Percentiles rank a stretch among this genome's conserved stretches.
Conservation (phyloP, 2,888 invertebrate genomes). For the Zygogramma bicolorata region DNA sequence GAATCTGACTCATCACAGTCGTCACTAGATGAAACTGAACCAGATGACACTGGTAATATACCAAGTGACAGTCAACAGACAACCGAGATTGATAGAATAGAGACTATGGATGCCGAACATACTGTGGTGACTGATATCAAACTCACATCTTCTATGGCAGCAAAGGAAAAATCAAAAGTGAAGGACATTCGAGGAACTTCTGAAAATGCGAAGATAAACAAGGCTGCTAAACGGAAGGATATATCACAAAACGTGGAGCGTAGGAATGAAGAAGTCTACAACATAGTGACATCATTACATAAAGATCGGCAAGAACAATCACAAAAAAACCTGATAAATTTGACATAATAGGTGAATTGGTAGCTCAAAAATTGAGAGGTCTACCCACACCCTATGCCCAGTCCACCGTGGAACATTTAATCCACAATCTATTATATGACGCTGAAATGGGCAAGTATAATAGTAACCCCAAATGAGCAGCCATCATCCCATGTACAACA, state of each 20-base stretch:
- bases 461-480: conserved; percentile 17
- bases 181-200: not conserved
- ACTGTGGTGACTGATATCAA: conserved; percentile 25
- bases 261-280: conserved; percentile 24
- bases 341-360: conserved; percentile 21
- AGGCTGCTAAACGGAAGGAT: conserved; percentile 17
- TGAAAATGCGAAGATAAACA: conserved; percentile 19
- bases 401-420: conserved; percentile 11
- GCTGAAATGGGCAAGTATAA: conserved; percentile 22
- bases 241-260: conserved; percentile 15
- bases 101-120: conserved; percentile 21
- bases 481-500: conserved; percentile 19
- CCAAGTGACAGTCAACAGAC: not conserved
- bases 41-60: conserved; percentile 19
- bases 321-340: conserved; percentile 20
- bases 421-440: conserved; percentile 16
- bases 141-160: conserved; percentile 23
- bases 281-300: conserved; percentile 20
- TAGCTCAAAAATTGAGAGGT: conserved; percentile 23
- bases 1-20: conserved; percentile 17
- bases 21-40: conserved; percentile 21
- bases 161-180: conserved; percentile 5
- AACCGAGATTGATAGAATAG: not conserved
- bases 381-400: conserved; percentile 22
- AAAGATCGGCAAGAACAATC: conserved; percentile 25